Percentiles rank a stretch among this genome's conserved stretches.
Conservation (phyloP, 2,888 invertebrate genomes). For the Epinotia ramella region DNA sequence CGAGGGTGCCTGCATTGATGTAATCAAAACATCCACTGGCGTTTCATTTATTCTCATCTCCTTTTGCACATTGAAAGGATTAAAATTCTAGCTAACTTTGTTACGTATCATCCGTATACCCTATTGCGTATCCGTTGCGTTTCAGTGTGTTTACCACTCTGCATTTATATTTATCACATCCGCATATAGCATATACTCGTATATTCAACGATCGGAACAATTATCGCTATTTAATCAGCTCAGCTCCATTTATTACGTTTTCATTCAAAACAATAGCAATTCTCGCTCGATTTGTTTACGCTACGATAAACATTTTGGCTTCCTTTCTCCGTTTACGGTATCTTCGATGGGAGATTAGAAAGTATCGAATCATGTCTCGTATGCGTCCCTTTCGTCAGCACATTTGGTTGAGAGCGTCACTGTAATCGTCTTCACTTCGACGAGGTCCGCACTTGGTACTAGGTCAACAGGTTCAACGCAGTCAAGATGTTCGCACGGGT, state of each 20-base stretch:
- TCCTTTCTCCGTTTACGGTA: constrained; percentile 46
- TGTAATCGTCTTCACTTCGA: constrained; percentile 53
- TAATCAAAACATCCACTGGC: constrained; percentile 52
- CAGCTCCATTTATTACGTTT: constrained; percentile 14
- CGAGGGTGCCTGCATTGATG: constrained; percentile 57
- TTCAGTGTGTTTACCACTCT: not conserved
- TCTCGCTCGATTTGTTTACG: constrained; percentile 37
- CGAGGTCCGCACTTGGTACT: constrained; percentile 59
- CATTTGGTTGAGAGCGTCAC: constrained; percentile 59
- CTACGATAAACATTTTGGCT: constrained; percentile 43
- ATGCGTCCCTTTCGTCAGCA: constrained; percentile 59
- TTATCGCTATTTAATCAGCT: not conserved
- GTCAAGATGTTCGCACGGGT: constrained; percentile 60
- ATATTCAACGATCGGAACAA: constrained; percentile 2
- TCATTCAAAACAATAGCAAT: constrained; percentile 30
- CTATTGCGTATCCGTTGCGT: constrained; percentile 4
- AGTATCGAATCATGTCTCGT: constrained; percentile 48
- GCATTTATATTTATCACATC: not conserved
- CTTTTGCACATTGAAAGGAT: constrained; percentile 41
- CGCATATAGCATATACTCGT: not conserved
- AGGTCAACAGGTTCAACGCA: constrained; percentile 72
- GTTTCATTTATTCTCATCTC: constrained; percentile 52
- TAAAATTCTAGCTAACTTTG: constrained; percentile 36
- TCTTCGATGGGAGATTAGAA: constrained; percentile 49
- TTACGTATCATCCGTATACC: not conserved